These are phyloP conservation scores for Boloria selene DNA, from an alignment of 2,888 invertebrate genomes.

Conservation along the genomic window DNA sequence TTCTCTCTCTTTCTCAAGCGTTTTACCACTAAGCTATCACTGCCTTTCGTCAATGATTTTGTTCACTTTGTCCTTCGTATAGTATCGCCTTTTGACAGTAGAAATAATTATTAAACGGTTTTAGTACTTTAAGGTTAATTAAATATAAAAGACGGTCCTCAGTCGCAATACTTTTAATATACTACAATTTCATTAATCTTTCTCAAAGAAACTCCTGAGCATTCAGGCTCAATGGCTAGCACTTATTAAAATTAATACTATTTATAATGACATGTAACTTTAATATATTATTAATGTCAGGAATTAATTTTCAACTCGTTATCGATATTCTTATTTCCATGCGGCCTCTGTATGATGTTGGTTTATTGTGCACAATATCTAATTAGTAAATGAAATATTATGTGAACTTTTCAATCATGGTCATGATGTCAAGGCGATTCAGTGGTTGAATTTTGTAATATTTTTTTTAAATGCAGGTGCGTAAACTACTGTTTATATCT, in stretches of 20 bases:
- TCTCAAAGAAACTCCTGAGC: too few species aligned
- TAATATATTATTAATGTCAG: slow-evolving; percentile 13
- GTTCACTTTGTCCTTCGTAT: too few species aligned
- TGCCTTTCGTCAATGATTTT: too few species aligned
- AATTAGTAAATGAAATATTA: slow-evolving; percentile 24
- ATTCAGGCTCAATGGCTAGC: too few species aligned
- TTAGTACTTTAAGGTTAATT: too few species aligned
- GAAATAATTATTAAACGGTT: too few species aligned
- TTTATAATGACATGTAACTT: neutral
- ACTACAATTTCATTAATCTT: too few species aligned
- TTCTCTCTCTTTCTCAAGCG: too few species aligned
- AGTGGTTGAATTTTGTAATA: slow-evolving; percentile 7
- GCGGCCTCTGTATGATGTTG: slow-evolving; percentile 14
- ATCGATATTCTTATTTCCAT: neutral
- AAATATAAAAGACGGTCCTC: too few species aligned
- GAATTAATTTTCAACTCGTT: slow-evolving; percentile 17
- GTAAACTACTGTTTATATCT: neutral
- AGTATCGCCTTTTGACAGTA: too few species aligned
- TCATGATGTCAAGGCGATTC: slow-evolving; percentile 16
- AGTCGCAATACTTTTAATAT: too few species aligned
- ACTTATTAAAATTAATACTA: neutral
- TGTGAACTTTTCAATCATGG: slow-evolving; percentile 25
- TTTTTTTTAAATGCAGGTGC: neutral
- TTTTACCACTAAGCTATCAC: too few species aligned
- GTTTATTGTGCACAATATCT: slow-evolving; percentile 21